These are phyloP conservation scores for Gortyna flavago DNA, from an alignment of 2,888 invertebrate genomes.

Conservation along the genomic window DNA sequence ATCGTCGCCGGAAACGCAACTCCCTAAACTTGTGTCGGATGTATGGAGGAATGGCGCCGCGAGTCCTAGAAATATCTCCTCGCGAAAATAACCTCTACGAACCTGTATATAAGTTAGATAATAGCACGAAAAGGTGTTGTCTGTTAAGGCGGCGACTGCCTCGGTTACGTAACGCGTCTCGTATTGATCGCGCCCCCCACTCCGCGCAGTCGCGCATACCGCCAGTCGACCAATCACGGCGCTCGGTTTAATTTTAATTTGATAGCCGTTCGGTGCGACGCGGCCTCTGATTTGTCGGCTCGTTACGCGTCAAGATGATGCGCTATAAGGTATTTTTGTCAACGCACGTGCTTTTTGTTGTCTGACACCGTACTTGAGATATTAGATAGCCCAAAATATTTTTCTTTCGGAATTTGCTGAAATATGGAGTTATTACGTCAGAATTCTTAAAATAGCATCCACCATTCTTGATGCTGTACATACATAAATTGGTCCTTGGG, in stretches of 20 bases:
- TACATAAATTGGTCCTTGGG: constrained; percentile 9
- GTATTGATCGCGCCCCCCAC: constrained; percentile 83
- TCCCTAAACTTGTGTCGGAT: constrained; percentile 65
- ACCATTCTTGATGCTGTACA: constrained; percentile 1
- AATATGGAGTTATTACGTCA: not conserved
- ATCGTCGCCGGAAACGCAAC: constrained; percentile 63
- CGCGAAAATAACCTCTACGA: constrained; percentile 58
- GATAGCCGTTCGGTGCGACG: constrained; percentile 80
- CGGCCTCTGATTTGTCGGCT: constrained; percentile 83
- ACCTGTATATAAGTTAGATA: constrained; percentile 54
- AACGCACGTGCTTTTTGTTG: constrained; percentile 57
- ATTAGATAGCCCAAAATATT: not conserved
- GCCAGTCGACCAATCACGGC: constrained; percentile 79
- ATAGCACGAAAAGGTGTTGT: constrained; percentile 61
- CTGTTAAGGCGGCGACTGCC: constrained; percentile 71
- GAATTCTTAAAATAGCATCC: not conserved
- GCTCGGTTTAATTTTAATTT: constrained; percentile 87
- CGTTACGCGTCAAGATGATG: constrained; percentile 73
- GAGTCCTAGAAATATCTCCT: constrained; percentile 26
- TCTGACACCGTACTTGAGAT: constrained; percentile 24
- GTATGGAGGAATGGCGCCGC: constrained; percentile 64
- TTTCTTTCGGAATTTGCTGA: not conserved
- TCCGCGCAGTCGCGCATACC: constrained; percentile 66
- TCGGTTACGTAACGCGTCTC: constrained; percentile 82
- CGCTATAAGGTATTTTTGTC: constrained; percentile 67